These are phyloP conservation scores for Vireo altiloquus DNA, from an alignment of 2,113 vertebrate species.

Conservation along the genomic window DNA sequence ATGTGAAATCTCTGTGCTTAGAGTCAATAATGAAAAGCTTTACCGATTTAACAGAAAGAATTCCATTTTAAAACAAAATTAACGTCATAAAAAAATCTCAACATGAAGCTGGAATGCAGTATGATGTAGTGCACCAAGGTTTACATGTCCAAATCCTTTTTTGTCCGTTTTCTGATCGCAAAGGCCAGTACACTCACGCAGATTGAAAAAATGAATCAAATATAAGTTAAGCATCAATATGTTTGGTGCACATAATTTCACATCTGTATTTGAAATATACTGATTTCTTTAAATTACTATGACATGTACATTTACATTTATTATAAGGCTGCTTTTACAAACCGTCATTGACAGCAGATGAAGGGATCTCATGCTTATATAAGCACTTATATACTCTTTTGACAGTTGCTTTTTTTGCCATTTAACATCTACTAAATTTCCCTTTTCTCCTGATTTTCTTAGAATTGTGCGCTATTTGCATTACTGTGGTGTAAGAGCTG, in stretches of 20 bases:
- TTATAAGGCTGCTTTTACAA: background rate
- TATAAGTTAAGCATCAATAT: background rate
- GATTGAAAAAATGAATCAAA: background rate
- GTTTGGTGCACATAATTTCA: background rate
- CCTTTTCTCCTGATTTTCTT: constrained; percentile 18
- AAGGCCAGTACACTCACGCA: background rate
- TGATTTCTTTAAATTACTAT: background rate
- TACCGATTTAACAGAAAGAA: constrained; percentile 1
- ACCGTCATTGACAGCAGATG: background rate
- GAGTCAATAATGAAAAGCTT: background rate
- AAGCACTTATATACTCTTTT: background rate
- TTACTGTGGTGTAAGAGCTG: background rate
- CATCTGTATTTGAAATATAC: background rate
- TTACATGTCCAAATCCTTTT: background rate
- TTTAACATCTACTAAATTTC: background rate
- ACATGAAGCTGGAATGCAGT: background rate
- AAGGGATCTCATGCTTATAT: background rate
- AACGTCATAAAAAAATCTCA: background rate
- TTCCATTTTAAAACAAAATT: background rate
- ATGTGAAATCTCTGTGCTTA: background rate
- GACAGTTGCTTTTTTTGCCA: background rate
- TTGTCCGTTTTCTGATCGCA: background rate
- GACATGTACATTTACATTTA: background rate
- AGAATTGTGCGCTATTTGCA: background rate
- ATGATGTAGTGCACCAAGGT: background rate